Evolutionary conservation across 2,888 invertebrate genomes (phyloP).

Genomic region (Noctuana brunneofusca): DNA sequence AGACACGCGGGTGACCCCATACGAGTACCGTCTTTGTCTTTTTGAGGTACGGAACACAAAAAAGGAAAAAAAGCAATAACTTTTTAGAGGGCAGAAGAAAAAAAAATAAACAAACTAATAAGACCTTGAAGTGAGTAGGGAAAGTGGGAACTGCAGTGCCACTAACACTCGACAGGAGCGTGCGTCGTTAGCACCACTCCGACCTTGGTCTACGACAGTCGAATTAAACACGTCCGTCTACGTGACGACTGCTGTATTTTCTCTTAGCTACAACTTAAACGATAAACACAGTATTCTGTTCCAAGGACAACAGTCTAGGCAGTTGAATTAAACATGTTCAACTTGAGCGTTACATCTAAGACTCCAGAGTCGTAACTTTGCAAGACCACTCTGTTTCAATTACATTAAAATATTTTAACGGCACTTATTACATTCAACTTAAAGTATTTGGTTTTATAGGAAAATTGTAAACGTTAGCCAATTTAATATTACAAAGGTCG

Average conservation of each 20-base stretch:
- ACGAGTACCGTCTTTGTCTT: too few species aligned
- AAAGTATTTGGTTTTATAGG: too few species aligned
- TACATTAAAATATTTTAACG: too few species aligned
- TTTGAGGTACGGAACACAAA: neutral
- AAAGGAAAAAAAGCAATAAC: too few species aligned
- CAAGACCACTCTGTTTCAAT: neutral
- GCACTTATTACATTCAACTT: too few species aligned
- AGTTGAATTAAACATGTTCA: neutral
- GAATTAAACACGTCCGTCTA: conserved; percentile 14
- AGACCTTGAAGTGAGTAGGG: neutral
- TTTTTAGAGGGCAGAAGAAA: too few species aligned
- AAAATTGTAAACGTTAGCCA: too few species aligned
- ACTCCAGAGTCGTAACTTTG: too few species aligned
- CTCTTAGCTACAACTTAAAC: neutral
- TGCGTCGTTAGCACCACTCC: conserved; percentile 2
- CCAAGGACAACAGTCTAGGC: neutral
- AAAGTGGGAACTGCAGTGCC: neutral
- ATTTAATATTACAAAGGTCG: too few species aligned
- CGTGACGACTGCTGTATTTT: conserved; percentile 12
- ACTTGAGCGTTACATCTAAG: neutral
- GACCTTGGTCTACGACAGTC: conserved; percentile 5
- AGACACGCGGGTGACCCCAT: too few species aligned
- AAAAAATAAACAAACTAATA: neutral
- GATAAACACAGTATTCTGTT: neutral
- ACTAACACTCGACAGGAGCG: neutral